phyloP scores from a whole-genome alignment of 2,888 invertebrate species.

The Chymomyza amoena region DNA sequence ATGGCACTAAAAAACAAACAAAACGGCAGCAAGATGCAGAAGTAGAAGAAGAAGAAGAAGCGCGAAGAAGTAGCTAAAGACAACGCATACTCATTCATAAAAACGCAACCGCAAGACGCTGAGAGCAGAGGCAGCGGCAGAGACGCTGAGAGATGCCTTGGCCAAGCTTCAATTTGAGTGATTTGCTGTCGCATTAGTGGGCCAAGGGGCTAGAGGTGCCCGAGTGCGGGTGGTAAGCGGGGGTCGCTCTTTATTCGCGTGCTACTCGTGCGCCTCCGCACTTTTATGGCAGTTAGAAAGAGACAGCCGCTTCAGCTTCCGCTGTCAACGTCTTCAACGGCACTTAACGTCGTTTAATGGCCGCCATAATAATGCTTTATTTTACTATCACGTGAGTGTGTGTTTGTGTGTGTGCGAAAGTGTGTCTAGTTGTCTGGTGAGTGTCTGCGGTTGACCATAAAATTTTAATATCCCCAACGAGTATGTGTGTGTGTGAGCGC shows the following conservation, averaged over 20 bases:
- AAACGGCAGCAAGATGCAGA: not conserved
- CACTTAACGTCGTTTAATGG: constrained; percentile 62
- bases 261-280: constrained; percentile 44
- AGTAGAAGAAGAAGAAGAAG: not conserved
- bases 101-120: constrained; percentile 45
- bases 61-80: not conserved
- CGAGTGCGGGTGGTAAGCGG: not conserved
- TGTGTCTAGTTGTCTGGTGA: constrained; percentile 57
- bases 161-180: not conserved
- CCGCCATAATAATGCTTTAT: constrained; percentile 70
- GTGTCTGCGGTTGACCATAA: constrained; percentile 66
- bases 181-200: constrained; percentile 8
- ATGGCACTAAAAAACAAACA: constrained; percentile 46
- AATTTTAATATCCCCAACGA: constrained; percentile 58
- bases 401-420: constrained; percentile 24
- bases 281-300: constrained; percentile 45
- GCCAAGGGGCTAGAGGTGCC: constrained; percentile 1
- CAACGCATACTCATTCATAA: constrained; percentile 63
- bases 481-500: constrained; percentile 27
- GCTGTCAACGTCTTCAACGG: constrained; percentile 47
- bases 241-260: constrained; percentile 41
- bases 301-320: constrained; percentile 56
- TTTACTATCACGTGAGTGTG: constrained; percentile 60
- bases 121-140: constrained; percentile 1
- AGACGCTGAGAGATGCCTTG: constrained; percentile 12